Base-by-base conservation (phyloP, 2,888 invertebrate genomes). In the Noctua janthe region DNA sequence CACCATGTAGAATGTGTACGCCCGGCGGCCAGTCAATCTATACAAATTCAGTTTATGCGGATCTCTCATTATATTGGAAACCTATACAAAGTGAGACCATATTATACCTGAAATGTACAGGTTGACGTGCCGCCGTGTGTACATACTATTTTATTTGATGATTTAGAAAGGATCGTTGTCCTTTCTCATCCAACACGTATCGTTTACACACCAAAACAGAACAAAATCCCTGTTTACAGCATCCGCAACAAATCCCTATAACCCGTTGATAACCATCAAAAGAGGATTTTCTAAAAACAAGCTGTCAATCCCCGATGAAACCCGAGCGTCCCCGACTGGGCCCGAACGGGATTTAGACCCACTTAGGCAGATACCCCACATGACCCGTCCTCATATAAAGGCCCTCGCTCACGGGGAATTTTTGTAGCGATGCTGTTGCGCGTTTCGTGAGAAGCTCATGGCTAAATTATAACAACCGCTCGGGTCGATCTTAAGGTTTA, bases 261-360 rank as follows among this genome's bases (percentile, higher is more conserved):
- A 85, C 49, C 62, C 74, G 39, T 62, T 74, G 72, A 66, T 59
- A 76, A 59, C 72, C 71, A 76, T 81, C 76, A 81, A 77, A 73
- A 76, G 64, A 64, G 69, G 70, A 73, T 78, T 71, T 75, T 39
- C 67, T 39, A 47, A 86, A 80, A 79, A 77, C 72, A 80, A 43
- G 47, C 70, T 77, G 76, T 73, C 82, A 74, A 89, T 85, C 72
- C 76, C 1, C 71, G 77, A 77, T 51, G 51, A 39, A 73, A 71
- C 70, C 77, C 71, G 71, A 88, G n/a, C 69, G 47, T 29, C 29
- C 66, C 74, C 80, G 85, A 84, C 70, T 49, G 15, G n/a, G 23
- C 54, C 66, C 72, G 85, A 75, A n/a, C 13, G 74, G 64, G 86
- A 72, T 85, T 84, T 79, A 79, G 81, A 51, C 69, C 67, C 80